Conservation (phyloP, 2,797 vertebrate genomes). For the Sus cebifrons region DNA sequence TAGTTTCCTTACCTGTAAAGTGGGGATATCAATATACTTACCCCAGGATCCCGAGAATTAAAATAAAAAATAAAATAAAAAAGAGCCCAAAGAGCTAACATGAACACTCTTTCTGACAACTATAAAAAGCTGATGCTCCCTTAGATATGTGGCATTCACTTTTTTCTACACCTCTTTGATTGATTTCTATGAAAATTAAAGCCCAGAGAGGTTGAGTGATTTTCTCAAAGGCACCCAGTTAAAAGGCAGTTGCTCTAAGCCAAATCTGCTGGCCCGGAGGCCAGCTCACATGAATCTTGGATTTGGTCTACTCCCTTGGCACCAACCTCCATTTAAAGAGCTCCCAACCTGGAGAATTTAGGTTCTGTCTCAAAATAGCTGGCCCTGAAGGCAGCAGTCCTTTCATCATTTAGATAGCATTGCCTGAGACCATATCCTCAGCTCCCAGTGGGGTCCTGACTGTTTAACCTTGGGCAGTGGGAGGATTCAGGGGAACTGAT, state of each 20-base stretch:
- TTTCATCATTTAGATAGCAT: no score
- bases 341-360: rapidly evolving
- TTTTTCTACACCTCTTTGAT: no score
- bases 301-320: background rate
- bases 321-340: background rate
- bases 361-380: no score
- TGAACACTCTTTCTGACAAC: background rate
- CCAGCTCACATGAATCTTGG: background rate
- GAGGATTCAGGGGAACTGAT: background rate
- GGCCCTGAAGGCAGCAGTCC: background rate
- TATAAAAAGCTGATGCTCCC: no score
- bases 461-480: background rate
- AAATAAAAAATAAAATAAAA: background rate
- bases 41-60: background rate
- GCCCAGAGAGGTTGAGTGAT: background rate
- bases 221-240: background rate
- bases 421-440: rapidly evolving
- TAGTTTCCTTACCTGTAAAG: background rate
- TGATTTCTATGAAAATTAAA: background rate
- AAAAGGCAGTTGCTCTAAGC: background rate
- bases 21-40: no score
- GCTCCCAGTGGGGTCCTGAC: background rate
- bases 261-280: background rate
- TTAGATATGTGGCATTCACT: background rate
- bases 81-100: background rate